Conservation (phyloP, 2,113 vertebrate genomes). For the Aptenodytes forsteri region DNA sequence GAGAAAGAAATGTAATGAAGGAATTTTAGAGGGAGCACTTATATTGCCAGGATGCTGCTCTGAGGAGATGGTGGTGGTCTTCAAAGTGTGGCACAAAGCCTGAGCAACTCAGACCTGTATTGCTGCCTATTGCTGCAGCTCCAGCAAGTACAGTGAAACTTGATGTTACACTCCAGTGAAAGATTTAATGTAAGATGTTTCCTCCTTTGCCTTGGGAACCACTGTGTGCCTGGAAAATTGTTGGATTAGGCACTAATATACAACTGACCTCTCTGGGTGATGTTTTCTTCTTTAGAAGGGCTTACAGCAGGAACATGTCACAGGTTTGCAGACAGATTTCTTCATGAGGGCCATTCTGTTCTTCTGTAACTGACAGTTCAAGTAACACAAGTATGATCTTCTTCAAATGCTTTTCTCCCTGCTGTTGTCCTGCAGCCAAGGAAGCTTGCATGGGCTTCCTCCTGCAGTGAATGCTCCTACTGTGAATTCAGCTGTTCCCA, state of each 20-base stretch:
- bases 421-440: background rate
- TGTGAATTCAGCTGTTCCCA: background rate
- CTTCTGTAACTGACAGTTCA: background rate
- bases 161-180: background rate
- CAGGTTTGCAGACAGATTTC: background rate
- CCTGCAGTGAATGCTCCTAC: background rate
- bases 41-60: background rate
- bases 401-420: background rate
- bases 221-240: background rate
- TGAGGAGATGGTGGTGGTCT: background rate
- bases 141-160: background rate
- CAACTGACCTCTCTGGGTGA: background rate
- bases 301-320: fast-evolving
- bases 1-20: background rate
- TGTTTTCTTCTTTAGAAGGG: background rate
- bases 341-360: background rate
- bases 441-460: background rate
- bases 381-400: background rate
- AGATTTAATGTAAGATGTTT: background rate
- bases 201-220: background rate
- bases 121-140: background rate
- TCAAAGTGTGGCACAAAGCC: background rate
- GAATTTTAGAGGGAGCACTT: background rate
- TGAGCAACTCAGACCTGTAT: background rate
- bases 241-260: background rate